Conservation (phyloP, 2,888 invertebrate species). For the Drosophila kambysellisi region DNA sequence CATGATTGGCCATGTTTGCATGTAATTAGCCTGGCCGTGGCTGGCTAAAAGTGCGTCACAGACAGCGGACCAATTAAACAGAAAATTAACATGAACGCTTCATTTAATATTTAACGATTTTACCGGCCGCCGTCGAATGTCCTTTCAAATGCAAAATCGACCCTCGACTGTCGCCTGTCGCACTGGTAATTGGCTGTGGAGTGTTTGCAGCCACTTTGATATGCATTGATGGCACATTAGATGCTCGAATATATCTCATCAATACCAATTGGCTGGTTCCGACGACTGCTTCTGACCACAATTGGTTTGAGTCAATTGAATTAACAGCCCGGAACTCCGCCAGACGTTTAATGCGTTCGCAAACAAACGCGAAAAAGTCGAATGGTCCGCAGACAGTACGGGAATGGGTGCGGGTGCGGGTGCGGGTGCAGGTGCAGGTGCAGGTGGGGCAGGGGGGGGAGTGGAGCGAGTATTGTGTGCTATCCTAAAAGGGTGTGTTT, state of each 20-base stretch:
- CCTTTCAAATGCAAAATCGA: slow-evolving; percentile 28
- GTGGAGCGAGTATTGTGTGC: slow-evolving; percentile 13
- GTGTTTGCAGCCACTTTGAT: slow-evolving; percentile 80
- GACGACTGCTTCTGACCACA: slow-evolving; percentile 62
- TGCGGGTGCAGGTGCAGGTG: neutral
- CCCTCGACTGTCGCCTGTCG: slow-evolving; percentile 29
- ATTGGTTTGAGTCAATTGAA: slow-evolving; percentile 76
- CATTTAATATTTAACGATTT: slow-evolving; percentile 85
- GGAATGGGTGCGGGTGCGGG: neutral
- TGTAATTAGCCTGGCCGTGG: slow-evolving; percentile 71
- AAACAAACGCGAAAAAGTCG: slow-evolving; percentile 67
- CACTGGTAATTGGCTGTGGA: slow-evolving; percentile 78
- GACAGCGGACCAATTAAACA: slow-evolving; percentile 84
- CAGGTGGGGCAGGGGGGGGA: neutral
- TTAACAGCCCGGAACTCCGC: slow-evolving; percentile 52
- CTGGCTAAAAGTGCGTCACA: slow-evolving; percentile 67
- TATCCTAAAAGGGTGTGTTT: slow-evolving; percentile 37
- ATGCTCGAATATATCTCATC: slow-evolving; percentile 57
- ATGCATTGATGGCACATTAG: slow-evolving; percentile 82
- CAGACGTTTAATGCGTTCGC: slow-evolving; percentile 73
- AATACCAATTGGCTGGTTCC: slow-evolving; percentile 45
- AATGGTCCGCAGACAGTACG: slow-evolving; percentile 37
- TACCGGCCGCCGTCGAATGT: slow-evolving; percentile 36
- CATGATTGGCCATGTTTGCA: slow-evolving; percentile 78
- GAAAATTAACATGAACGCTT: slow-evolving; percentile 85